Conservation (phyloP, 2,113 vertebrate genomes). For the Cottus gobio region DNA sequence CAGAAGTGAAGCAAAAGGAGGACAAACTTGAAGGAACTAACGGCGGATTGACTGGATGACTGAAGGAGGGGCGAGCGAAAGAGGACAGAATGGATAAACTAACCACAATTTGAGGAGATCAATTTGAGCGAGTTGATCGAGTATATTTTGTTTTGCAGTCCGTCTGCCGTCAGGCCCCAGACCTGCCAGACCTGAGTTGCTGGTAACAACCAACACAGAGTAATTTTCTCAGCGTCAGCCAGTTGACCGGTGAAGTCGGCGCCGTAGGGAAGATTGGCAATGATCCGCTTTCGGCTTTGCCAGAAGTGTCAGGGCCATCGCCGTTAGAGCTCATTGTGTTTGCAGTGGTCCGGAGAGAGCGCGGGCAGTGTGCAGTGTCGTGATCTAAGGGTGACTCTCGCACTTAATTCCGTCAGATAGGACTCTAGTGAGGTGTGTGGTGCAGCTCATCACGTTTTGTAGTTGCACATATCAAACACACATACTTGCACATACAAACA, state of each 20-base stretch:
- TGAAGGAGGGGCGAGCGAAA: slow-evolving; percentile 37
- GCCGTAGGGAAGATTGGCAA: slow-evolving; percentile 52
- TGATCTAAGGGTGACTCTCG: slow-evolving; percentile 63
- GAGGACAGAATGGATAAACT: slow-evolving; percentile 51
- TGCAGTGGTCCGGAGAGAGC: slow-evolving; percentile 30
- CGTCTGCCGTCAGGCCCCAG: slow-evolving; percentile 34
- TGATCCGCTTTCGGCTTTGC: slow-evolving; percentile 64
- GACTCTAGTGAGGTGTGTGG: slow-evolving; percentile 64
- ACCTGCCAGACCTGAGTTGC: slow-evolving; percentile 29
- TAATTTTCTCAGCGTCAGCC: slow-evolving; percentile 63
- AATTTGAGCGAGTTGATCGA: slow-evolving; percentile 50
- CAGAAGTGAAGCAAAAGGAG: slow-evolving; percentile 27
- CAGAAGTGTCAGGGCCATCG: slow-evolving; percentile 59
- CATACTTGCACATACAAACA: slow-evolving; percentile 4
- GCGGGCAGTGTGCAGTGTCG: slow-evolving; percentile 42
- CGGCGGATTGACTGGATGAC: slow-evolving; percentile 20
- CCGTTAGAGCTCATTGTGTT: slow-evolving; percentile 61
- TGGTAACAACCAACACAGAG: slow-evolving; percentile 45
- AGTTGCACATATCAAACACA: slow-evolving; percentile 33
- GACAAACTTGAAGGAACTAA: slow-evolving; percentile 52
- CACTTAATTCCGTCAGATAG: slow-evolving; percentile 69
- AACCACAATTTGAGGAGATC: slow-evolving; percentile 55
- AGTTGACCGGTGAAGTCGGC: slow-evolving; percentile 66
- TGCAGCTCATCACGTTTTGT: slow-evolving; percentile 47
- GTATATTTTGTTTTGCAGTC: slow-evolving; percentile 39